Percentiles rank a stretch among this genome's conserved stretches.
These are phyloP conservation scores for Felis catus DNA, from an alignment of 2,113 vertebrate genomes.

Conservation along the genomic window DNA sequence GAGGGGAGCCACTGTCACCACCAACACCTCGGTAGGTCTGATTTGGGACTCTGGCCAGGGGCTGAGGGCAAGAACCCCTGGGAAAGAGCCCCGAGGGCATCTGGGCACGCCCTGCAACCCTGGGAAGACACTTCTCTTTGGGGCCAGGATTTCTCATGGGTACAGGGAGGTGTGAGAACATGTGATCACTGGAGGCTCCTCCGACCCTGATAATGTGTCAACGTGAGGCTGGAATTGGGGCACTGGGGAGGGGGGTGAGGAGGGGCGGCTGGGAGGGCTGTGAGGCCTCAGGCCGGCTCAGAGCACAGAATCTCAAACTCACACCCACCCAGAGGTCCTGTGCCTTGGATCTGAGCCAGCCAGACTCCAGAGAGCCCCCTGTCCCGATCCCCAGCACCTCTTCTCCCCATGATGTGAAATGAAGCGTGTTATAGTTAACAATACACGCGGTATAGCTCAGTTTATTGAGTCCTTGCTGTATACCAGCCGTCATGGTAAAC, in stretches of 20 bases:
- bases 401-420: not conserved
- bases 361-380: not conserved
- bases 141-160: not conserved
- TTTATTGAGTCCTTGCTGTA: not conserved
- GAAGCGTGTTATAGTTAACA: not conserved
- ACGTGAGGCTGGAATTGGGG: not conserved
- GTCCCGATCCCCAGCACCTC: not conserved
- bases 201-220: too few species aligned
- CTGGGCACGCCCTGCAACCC: fast-evolving
- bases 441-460: fast-evolving
- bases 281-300: not conserved
- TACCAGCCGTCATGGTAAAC: fast-evolving
- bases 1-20: not conserved
- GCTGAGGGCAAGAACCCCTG: not conserved
- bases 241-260: too few species aligned
- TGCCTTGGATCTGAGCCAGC: not conserved
- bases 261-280: not conserved
- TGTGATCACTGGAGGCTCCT: not conserved
- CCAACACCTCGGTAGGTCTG: too few species aligned
- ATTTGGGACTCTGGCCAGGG: not conserved
- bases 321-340: fast-evolving
- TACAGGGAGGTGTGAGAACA: not conserved
- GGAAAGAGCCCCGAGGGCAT: not conserved
- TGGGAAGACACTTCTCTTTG: not conserved
- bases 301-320: not conserved